Evolutionary conservation across 2,113 vertebrate genomes (phyloP).

Genomic region (Plestiodon gilberti): DNA sequence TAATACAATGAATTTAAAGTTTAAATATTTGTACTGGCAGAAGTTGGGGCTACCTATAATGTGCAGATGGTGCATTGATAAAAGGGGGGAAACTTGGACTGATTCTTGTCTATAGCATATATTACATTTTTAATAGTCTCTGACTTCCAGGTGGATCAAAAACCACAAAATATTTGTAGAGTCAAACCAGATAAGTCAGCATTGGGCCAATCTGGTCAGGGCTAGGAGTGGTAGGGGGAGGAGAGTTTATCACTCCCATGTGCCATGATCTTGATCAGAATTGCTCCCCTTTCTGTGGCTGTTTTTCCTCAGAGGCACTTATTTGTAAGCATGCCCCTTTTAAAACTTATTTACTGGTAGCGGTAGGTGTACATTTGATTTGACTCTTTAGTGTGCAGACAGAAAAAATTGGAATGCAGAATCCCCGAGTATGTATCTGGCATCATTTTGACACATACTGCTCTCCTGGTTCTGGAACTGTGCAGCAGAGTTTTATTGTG

Average conservation of each 20-base stretch:
- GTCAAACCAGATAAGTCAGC: too few species aligned
- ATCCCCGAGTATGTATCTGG: too few species aligned
- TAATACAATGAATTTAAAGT: not conserved
- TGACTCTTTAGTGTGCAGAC: too few species aligned
- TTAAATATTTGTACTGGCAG: not conserved
- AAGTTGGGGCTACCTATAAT: not conserved
- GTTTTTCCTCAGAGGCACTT: too few species aligned
- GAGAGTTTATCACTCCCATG: not conserved
- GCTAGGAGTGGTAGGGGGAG: too few species aligned
- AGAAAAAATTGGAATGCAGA: not conserved
- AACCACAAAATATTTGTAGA: not conserved
- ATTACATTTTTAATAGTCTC: not conserved
- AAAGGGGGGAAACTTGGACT: not conserved
- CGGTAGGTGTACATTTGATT: not conserved
- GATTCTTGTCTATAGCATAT: not conserved
- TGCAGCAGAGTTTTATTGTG: not conserved
- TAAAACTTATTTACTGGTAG: not conserved
- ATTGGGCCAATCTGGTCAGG: too few species aligned
- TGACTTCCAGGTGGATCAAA: not conserved
- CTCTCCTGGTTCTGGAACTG: not conserved
- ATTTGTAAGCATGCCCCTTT: not conserved
- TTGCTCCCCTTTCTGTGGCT: too few species aligned
- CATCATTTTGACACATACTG: not conserved
- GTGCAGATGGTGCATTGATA: not conserved
- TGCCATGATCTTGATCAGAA: too few species aligned